Conservation (phyloP, 2,888 invertebrate genomes). For the Epirrhoe tristata region DNA sequence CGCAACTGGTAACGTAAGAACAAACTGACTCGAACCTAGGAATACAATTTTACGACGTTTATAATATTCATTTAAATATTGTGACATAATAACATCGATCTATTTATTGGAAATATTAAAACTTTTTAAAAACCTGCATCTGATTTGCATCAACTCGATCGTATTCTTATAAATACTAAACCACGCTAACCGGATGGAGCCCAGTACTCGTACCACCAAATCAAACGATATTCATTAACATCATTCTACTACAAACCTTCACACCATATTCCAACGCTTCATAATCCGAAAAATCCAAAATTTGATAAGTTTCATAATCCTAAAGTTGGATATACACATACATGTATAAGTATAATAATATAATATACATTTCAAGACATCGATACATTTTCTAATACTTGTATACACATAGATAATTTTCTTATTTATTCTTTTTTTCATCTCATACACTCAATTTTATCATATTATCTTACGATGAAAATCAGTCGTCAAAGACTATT, state of each 20-base stretch:
- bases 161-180: slow-evolving; percentile 1
- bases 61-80: slow-evolving; percentile 33
- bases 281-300: slow-evolving; percentile 23
- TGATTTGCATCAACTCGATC: slow-evolving; percentile 24
- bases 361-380: slow-evolving; percentile 63
- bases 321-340: slow-evolving; percentile 41
- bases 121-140: slow-evolving; percentile 32
- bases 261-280: slow-evolving; percentile 11
- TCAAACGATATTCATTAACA: slow-evolving; percentile 11
- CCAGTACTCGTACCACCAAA: slow-evolving; percentile 15
- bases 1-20: slow-evolving; percentile 6
- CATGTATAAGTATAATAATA: slow-evolving; percentile 59
- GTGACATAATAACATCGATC: slow-evolving; percentile 33
- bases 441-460: slow-evolving; percentile 58
- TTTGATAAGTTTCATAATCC: slow-evolving; percentile 31
- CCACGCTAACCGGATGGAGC: slow-evolving; percentile 15
- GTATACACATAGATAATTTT: slow-evolving; percentile 60
- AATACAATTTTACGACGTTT: slow-evolving; percentile 40
- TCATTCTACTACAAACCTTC: slow-evolving; percentile 10
- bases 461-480: slow-evolving; percentile 71
- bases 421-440: slow-evolving; percentile 35
- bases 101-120: slow-evolving; percentile 27
- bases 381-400: slow-evolving; percentile 64
- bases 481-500: slow-evolving; percentile 80
- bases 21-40: slow-evolving; percentile 35